Conservation (phyloP, 2,888 invertebrate species). For the Allolobophora icterica region DNA sequence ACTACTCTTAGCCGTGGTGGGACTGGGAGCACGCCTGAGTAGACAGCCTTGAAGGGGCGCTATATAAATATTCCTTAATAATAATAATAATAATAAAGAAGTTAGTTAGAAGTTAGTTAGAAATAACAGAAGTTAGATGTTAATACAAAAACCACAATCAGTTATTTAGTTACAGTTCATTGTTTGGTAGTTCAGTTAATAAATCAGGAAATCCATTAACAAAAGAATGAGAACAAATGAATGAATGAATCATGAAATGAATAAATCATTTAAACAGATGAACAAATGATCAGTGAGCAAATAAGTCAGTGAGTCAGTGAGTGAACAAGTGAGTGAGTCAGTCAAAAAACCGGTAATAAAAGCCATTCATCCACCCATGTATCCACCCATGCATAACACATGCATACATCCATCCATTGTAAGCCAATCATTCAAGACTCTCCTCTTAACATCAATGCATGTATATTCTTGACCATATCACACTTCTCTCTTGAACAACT, state of each 20-base stretch:
- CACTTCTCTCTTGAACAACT: background rate
- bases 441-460: background rate
- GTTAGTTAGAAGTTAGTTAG: background rate
- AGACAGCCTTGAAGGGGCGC: no score
- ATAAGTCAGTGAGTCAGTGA: background rate
- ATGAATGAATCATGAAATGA: background rate
- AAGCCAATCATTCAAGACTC: background rate
- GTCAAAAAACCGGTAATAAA: no score
- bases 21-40: no score
- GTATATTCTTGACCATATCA: background rate
- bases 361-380: no score
- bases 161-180: background rate
- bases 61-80: no score
- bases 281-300: background rate
- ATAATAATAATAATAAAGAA: no score
- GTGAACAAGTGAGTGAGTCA: no score
- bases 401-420: background rate
- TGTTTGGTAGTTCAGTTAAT: background rate
- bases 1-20: no score
- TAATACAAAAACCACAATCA: background rate
- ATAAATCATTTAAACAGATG: background rate
- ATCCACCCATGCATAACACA: no score
- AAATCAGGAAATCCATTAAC: background rate
- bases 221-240: background rate
- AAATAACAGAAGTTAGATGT: background rate